Base-by-base conservation (phyloP, 2,797 vertebrate genomes). In the Hemitrygon akajei region DNA sequence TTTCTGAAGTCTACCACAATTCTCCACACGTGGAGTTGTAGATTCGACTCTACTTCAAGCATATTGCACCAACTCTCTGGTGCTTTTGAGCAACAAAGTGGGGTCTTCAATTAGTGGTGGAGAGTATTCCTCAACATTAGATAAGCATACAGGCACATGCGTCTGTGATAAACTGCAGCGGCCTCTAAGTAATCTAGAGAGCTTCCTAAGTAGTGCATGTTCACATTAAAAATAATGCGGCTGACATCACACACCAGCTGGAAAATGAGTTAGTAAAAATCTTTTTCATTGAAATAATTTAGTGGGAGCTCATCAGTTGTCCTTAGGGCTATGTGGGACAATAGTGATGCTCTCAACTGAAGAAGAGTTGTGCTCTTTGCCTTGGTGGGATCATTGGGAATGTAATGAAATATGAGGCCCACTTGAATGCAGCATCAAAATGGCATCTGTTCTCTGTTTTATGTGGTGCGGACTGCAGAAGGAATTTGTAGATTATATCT, bases 181-280 rank as follows among this genome's bases (percentile, higher is more conserved):
- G 18, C 60, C 9, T 10, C 0, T 5, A 69, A 11, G 10, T 37
- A 37, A 66, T 34, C 2, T 69, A 18, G 7, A 69, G 1, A 37
- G 16, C 86, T 22, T 69, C 18, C 86, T 89, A n/a, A 63, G 66
- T 69, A 89, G 77, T 11, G 37, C 34, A n/a, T n/a, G 34, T 37
- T 79, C n/a, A 79, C 77, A 18, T 79, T 79, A 79, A 79, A 34
- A 79, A 79, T 37, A 79, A 79, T 79, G n/a, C 34, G 34, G 12
- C 77, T 79, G 86, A 60, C 63, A 89, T 89, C 86, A 89, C 60
- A 89, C 60, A 87, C 84, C 58, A 87, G 30, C 58, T 87, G 84
- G 58, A 87, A n/a, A 69, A 1, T 18, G 34, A 80, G n/a, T 79
- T 34, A 79, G 16, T 66, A 18, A 89, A 66, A 89, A 3, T 3